Evolutionary conservation across 2,888 invertebrate species (phyloP), one percentile per base, ranked within the genome.

Genomic region (Hemistola chrysoprasaria): DNA sequence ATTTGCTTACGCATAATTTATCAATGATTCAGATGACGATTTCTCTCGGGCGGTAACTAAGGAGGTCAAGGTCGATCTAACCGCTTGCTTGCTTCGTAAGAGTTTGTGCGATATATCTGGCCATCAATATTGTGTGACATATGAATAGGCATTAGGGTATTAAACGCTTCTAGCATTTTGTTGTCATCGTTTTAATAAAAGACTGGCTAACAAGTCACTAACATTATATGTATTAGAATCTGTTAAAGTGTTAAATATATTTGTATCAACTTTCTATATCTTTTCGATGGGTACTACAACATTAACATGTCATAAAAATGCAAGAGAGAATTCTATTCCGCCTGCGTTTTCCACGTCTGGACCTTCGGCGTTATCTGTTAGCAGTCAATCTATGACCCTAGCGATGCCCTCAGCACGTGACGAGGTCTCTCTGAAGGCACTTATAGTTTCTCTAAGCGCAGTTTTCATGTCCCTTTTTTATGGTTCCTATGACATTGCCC

Each of bases 341-440:
- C 52, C 53, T 69, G 72, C 71, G 74, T 80, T 71, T 70, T 62
- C 65, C 65, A 66, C 59, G 49, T 52, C 42, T 38, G 56, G 62
- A 60, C 82, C 83, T 78, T 81, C 75, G 58, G 47, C 40, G 46
- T 53, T 71, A 67, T 74, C 72, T 56, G 56, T 54, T 63, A 55
- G 62, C 58, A 60, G 60, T 56, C 48, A 60, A 65, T 77, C 72
- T 79, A 71, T 76, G 80, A 76, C 76, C 77, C 80, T 78, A 62
- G 60, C 63, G 60, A 65, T 71, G 83, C 78, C 78, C 81, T 82
- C 70, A 72, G 75, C 69, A 73, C 83, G 87, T 83, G 82, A 75
- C 81, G 77, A 85, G 82, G 82, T 69, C 77, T 69, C 41, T 27
- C 28, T 48, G 56, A 62, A 61, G 59, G 65, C 32, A 56, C 62